Percentiles rank a stretch among this genome's conserved stretches.
phyloP scores from a whole-genome alignment of 2,888 invertebrate genomes.

The Alviniconcha strummeri region DNA sequence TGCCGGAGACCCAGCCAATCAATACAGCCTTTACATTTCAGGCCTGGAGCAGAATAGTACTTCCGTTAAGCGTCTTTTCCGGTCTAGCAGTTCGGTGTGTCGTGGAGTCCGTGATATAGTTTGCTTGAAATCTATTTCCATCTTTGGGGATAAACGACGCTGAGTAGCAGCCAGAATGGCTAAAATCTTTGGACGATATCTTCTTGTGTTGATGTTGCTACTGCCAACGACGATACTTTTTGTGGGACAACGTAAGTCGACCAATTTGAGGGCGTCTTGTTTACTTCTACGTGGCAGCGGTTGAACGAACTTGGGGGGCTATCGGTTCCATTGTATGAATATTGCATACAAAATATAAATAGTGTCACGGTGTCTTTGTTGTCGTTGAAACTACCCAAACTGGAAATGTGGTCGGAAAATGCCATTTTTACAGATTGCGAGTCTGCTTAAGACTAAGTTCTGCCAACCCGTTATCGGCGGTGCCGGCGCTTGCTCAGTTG shows the following conservation, averaged over 20 bases:
- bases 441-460: too few species aligned
- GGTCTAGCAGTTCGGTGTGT: neutral
- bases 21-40: neutral
- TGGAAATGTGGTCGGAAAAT: too few species aligned
- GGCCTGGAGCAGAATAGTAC: neutral
- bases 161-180: slow-evolving; percentile 38
- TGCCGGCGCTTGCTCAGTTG: too few species aligned
- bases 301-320: too few species aligned
- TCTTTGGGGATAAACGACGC: neutral
- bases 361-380: too few species aligned
- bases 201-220: slow-evolving; percentile 60
- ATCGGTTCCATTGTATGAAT: too few species aligned
- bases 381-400: too few species aligned
- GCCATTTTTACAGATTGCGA: too few species aligned
- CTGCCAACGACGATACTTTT: slow-evolving; percentile 64
- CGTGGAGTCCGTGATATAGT: neutral
- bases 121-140: neutral
- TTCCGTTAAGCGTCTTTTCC: slow-evolving; percentile 10
- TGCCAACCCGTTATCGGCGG: too few species aligned
- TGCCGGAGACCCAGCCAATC: neutral
- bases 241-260: slow-evolving; percentile 59
- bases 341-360: too few species aligned
- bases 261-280: too few species aligned
- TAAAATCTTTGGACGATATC: slow-evolving; percentile 31
- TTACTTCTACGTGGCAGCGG: too few species aligned